Conservation (phyloP, 92 coral and sea anemone genomes). For the Scolanthus callimorphus region DNA sequence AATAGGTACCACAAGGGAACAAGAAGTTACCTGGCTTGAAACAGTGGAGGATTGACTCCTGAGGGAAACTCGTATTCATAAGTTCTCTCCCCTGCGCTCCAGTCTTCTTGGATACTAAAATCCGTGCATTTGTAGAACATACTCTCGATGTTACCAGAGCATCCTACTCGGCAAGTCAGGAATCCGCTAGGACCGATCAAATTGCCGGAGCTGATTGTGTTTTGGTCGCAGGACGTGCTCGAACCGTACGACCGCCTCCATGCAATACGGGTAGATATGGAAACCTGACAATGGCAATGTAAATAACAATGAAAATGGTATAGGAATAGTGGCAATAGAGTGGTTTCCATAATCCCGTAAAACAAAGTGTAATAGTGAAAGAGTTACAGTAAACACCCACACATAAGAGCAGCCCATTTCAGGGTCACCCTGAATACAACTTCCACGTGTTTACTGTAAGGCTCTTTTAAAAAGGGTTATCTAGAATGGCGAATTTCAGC, state of each 20-base stretch:
- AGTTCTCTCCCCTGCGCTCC: slow-evolving; percentile 47
- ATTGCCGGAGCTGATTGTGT: slow-evolving; percentile 31
- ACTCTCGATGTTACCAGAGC: slow-evolving; percentile 22
- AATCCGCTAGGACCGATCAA: slow-evolving; percentile 24
- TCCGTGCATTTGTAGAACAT: slow-evolving; percentile 46
- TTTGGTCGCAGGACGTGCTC: slow-evolving; percentile 16
- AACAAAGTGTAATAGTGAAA: too few species aligned
- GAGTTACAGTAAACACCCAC: too few species aligned
- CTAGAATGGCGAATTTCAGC: too few species aligned
- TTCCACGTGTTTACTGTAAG: too few species aligned
- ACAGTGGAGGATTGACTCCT: slow-evolving; percentile 9
- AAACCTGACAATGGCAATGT: slow-evolving; percentile 22
- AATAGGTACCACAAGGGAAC: too few species aligned
- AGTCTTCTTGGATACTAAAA: slow-evolving; percentile 48
- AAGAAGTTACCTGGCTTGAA: slow-evolving; percentile 53
- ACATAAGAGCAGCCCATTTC: too few species aligned
- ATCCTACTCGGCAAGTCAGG: slow-evolving; percentile 16
- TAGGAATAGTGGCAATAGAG: too few species aligned
- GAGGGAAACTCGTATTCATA: slow-evolving; percentile 22
- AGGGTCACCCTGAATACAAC: too few species aligned
- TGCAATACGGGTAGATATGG: slow-evolving; percentile 42
- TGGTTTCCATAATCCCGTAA: too few species aligned
- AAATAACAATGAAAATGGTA: background rate
- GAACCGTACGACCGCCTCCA: slow-evolving; percentile 46
- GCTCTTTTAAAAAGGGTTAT: too few species aligned